These are phyloP conservation scores for Bryconaethiops microstoma DNA, from an alignment of 2,797 vertebrate genomes.

Conservation along the genomic window DNA sequence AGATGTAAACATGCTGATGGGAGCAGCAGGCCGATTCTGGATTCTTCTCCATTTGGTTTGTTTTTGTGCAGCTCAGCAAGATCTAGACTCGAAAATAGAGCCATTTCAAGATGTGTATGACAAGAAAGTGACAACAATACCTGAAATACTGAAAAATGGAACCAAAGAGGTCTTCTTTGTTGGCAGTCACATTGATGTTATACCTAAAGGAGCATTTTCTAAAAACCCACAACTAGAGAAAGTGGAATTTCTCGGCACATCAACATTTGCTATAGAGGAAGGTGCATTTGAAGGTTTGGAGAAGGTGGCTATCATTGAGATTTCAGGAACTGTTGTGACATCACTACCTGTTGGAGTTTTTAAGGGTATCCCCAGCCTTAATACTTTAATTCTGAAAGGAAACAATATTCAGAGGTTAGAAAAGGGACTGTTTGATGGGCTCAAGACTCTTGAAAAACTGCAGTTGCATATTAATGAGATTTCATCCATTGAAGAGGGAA, in stretches of 20 bases:
- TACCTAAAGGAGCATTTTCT: constrained; percentile 74
- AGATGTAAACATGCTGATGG: constrained; percentile 19
- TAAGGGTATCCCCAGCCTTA: constrained; percentile 71
- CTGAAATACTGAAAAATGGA: constrained; percentile 56
- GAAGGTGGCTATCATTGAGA: constrained; percentile 69
- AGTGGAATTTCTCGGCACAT: constrained; percentile 74
- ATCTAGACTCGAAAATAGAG: constrained; percentile 16
- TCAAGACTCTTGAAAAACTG: constrained; percentile 67
- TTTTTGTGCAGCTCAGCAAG: not conserved
- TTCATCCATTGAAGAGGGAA: constrained; percentile 72
- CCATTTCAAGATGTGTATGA: constrained; percentile 62
- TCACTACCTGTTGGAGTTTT: constrained; percentile 74
- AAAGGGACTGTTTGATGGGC: constrained; percentile 76
- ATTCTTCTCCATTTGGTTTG: constrained; percentile 63
- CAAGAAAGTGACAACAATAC: constrained; percentile 66
- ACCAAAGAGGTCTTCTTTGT: constrained; percentile 76
- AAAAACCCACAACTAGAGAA: constrained; percentile 70
- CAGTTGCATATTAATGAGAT: constrained; percentile 76
- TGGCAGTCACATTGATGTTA: constrained; percentile 66
- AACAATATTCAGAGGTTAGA: constrained; percentile 72
- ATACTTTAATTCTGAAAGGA: constrained; percentile 70
- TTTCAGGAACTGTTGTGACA: constrained; percentile 68
- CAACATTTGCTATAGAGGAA: constrained; percentile 68
- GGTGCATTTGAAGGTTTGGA: constrained; percentile 80
- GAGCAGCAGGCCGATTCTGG: constrained; percentile 6